Evolutionary conservation across 2,888 invertebrate genomes (phyloP), one percentile per base, ranked within the genome.

Genomic region (Pristionchus exspectatus): DNA sequence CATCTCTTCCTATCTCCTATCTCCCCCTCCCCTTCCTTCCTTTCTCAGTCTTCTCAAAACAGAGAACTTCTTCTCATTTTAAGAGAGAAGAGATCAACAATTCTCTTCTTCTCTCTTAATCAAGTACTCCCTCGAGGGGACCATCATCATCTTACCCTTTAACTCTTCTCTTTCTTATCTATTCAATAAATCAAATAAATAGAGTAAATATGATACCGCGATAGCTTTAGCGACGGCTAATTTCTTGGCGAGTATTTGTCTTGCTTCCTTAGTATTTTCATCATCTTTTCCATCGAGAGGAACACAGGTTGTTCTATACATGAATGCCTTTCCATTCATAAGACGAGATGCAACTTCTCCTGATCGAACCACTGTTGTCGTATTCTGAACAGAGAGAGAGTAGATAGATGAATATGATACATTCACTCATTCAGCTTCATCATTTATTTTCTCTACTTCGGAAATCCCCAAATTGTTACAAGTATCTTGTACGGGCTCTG

Each of bases 221-320:
- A 66, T 18, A 3, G 44, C 16, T 63, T 59, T 18, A 2, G 84
- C 84, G 33, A 50, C 24, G 2, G n/a, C 14, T 27, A 84, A 14
- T 84, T 33, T 44, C n/a, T 30, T 63, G 9, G 27, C 84, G 21
- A 59, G 84, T 63, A 16, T 18, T 21, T 59, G 33, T n/a, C 16
- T 56, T 7, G 24, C 18, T 1, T 84, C 84, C 24, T 33, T 81
- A 12, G 12, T 7, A 33, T 54, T 18, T 12, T 44, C 44, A 27
- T 81, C 81, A 4, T 50, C 81, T 18, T 81, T 81, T 14, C 50
- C 81, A 81, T 81, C 84, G 14, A 84, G 38, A 38, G 84, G 84
- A 38, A 59, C 12, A 27, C 56, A 56, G 1, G 84, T 84, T 5
- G 59, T 63, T 18, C 84, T 18, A 7, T 10, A 2, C 2, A 69